Conservation (phyloP, 2,888 invertebrate species). For the Phlogophora meticulosa region DNA sequence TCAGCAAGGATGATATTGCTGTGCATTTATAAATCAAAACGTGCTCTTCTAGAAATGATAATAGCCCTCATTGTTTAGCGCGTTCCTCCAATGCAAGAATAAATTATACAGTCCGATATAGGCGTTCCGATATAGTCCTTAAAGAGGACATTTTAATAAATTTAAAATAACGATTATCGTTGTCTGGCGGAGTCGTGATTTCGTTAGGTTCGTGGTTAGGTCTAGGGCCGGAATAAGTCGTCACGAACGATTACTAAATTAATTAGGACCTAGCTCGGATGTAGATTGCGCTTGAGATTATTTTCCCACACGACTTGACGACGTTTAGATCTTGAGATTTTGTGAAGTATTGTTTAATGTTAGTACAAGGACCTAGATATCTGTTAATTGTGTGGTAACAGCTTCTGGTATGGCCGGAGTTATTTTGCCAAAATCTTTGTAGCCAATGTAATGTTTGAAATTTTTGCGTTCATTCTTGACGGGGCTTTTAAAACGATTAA, state of each 20-base stretch:
- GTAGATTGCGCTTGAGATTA: constrained; percentile 89
- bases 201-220: constrained; percentile 89
- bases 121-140: constrained; percentile 90
- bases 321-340: constrained; percentile 85
- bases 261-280: constrained; percentile 90
- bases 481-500: constrained; percentile 28
- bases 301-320: constrained; percentile 89
- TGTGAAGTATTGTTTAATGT: constrained; percentile 81
- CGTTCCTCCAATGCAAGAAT: constrained; percentile 85
- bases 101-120: constrained; percentile 91
- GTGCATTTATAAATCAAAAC: constrained; percentile 76
- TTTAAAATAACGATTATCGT: constrained; percentile 91
- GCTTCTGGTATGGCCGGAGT: constrained; percentile 40
- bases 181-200: constrained; percentile 90
- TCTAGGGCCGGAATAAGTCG: constrained; percentile 89
- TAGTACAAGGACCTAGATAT: constrained; percentile 65
- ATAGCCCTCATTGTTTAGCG: constrained; percentile 86
- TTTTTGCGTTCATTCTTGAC: constrained; percentile 15
- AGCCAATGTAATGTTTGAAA: not conserved
- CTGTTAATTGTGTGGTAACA: constrained; percentile 50
- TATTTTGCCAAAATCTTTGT: constrained; percentile 4
- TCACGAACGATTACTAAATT: constrained; percentile 91
- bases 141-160: constrained; percentile 91
- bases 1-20: constrained; percentile 61
- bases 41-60: constrained; percentile 82